Evolutionary conservation across 2,113 vertebrate species (phyloP).

Genomic region (Phyllostomus hastatus): DNA sequence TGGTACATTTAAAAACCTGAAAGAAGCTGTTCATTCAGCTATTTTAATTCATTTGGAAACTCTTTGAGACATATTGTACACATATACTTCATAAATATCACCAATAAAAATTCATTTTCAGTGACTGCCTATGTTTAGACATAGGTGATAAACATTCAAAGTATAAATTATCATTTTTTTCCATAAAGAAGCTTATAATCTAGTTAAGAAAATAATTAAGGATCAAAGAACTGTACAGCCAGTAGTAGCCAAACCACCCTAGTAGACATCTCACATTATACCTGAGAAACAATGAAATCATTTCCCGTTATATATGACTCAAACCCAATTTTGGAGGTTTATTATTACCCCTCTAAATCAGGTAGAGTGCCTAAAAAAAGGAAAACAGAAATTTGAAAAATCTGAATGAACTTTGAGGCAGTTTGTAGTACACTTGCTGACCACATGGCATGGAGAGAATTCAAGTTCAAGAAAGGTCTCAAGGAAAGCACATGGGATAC

Average conservation of each 20-base stretch:
- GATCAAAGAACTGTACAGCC: not conserved
- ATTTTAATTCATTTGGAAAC: conserved; percentile 49
- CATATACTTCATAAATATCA: not conserved
- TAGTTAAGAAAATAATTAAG: conserved; percentile 31
- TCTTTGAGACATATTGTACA: not conserved
- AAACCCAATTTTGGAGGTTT: not conserved
- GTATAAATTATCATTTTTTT: not conserved
- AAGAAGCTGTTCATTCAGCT: conserved; percentile 31
- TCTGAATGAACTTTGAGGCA: not conserved
- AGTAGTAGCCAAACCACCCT: not conserved
- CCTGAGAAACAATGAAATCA: not conserved
- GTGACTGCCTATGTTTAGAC: not conserved
- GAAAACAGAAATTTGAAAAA: not conserved
- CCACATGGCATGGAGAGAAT: not conserved
- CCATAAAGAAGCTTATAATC: not conserved
- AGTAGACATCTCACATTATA: not conserved
- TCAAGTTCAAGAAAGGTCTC: not conserved
- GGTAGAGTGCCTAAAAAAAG: not conserved
- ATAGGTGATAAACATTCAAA: not conserved
- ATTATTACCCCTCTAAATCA: not conserved
- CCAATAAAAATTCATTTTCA: conserved; percentile 13
- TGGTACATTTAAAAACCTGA: conserved; percentile 57
- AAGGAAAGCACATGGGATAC: not conserved
- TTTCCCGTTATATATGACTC: not conserved
- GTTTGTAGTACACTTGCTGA: not conserved